phyloP scores from a whole-genome alignment of 2,113 vertebrate genomes.

The Pogona vitticeps region DNA sequence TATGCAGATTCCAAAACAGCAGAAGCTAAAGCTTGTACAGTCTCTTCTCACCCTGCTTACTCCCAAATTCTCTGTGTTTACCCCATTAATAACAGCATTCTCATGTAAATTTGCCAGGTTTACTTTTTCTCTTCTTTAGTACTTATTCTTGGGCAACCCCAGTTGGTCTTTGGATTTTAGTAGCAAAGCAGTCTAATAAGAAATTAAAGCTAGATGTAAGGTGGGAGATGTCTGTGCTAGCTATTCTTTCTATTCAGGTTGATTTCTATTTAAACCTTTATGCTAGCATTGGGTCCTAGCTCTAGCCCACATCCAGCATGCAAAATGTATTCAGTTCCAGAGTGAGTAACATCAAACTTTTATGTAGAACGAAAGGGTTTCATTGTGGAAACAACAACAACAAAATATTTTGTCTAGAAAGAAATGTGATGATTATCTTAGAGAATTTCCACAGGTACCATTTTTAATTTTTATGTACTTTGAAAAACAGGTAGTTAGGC shows the following conservation, averaged over 20 bases:
- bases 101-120: constrained; percentile 33
- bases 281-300: background rate
- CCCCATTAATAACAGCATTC: background rate
- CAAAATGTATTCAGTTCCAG: background rate
- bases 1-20: constrained; percentile 22
- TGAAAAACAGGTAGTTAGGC: too few relatives aligned
- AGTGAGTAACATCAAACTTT: background rate
- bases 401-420: background rate
- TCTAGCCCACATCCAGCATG: too few relatives aligned
- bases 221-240: background rate
- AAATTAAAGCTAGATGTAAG: background rate
- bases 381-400: background rate
- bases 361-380: background rate
- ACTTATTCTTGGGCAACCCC: constrained; percentile 10
- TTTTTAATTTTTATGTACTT: background rate
- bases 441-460: background rate
- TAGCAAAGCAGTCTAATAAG: background rate
- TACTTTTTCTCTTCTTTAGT: background rate
- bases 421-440: background rate
- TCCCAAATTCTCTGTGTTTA: background rate
- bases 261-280: background rate
- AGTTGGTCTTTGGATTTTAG: background rate
- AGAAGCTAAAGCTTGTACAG: rapidly evolving
- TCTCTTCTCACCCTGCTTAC: background rate
- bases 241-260: background rate